Evolutionary conservation across 2,797 vertebrate genomes (phyloP), one percentile per base, ranked within the genome.

Genomic region (Acanthornis magna): DNA sequence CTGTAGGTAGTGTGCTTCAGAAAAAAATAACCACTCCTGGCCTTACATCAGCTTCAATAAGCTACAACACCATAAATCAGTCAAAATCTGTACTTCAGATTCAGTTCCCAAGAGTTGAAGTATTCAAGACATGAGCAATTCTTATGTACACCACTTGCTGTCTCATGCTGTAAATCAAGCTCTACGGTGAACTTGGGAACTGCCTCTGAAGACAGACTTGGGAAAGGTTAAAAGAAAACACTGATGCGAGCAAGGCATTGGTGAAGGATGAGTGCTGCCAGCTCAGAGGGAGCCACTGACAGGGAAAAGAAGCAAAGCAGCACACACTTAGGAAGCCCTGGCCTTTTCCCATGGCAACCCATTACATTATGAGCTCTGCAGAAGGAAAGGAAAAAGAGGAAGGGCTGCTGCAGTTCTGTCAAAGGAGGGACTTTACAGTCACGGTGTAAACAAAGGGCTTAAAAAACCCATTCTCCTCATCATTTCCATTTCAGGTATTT

Each of bases 201-300:
- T 75, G 68, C 40, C 11, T 85, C 63, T 67, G 22, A 65, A 85
- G 51, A 65, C 22, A 91, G 45, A 55, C 55, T 62, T 75, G 60
- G 85, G 61, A 25, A 50, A 79, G 77, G 68, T 83, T 89, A 77
- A 91, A 91, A 83, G 82, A 55, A 92, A 93, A 85, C 55, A 87
- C 66, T 53, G 58, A 77, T 74, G 58, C 0, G 8, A 68, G 79
- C 21, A 55, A 93, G 55, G 51, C 29, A 16, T 7, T 0, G 1
- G 43, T 48, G 71, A 93, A 85, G 87, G 81, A 91, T 11, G 13
- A 89, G 32, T 18, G 47, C 54, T 78, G n/a, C 26, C 29, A 61
- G 1, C 55, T 75, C 36, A 13, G 54, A 80, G 42, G 30, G 26
- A 85, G 55, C 27, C 18, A 48, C 60, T 51, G n/a, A 5, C 45